Conservation (phyloP, 2,797 vertebrate species). For the Peromyscus attwateri region DNA sequence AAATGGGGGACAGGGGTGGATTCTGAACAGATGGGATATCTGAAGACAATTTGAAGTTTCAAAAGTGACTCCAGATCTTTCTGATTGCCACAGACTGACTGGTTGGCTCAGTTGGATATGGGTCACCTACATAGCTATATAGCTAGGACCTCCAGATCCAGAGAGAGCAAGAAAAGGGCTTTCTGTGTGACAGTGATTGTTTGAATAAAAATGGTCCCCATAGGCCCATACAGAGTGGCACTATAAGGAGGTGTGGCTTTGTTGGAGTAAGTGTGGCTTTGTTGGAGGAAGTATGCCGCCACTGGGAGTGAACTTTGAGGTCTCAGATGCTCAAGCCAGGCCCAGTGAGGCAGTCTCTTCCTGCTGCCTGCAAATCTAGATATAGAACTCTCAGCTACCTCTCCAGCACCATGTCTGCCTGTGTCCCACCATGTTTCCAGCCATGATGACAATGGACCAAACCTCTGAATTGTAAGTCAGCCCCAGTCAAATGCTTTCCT, state of each 20-base stretch:
- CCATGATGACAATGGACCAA: no score
- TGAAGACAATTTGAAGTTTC: neutral
- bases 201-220: neutral
- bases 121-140: neutral
- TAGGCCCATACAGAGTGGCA: neutral
- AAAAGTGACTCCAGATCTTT: constrained; percentile 65
- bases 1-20: neutral
- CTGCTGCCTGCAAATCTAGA: no score
- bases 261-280: no score
- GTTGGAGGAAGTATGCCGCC: neutral
- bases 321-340: neutral
- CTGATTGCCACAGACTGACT: constrained; percentile 57
- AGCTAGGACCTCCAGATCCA: constrained; percentile 54
- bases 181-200: neutral
- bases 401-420: no score
- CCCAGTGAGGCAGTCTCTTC: no score
- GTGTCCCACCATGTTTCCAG: no score
- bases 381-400: no score
- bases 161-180: constrained; percentile 41
- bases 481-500: no score
- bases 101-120: constrained; percentile 50
- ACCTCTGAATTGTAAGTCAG: neutral
- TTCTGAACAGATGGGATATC: neutral
- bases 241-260: no score
- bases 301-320: neutral